Base-by-base conservation (phyloP, 2,797 vertebrate genomes). In the Galago senegalensis region DNA sequence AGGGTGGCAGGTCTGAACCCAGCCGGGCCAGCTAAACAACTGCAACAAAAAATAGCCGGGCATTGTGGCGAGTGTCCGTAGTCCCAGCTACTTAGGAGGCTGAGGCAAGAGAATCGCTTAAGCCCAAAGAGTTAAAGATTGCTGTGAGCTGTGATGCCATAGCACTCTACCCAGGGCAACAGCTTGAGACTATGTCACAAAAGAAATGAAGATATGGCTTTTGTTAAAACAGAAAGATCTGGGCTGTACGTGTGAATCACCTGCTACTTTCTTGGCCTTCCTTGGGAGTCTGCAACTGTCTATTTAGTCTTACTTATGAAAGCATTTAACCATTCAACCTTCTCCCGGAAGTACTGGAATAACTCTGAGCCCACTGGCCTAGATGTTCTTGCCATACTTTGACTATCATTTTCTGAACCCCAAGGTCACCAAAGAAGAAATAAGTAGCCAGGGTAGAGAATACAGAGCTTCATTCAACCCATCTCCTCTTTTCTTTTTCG, bases 261-360 rank as follows among this genome's bases (percentile, higher is more conserved):
- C 9, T 60, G 46, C 27, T 80, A 10, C 18, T 97, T 70, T 61
- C 65, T 93, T 72, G 53, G 34, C 14, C 91, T 63, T 98, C 72
- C 94, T 29, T 87, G 98, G 98, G 92, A 34, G 94, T 96, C 97
- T 72, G 63, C 23, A 40, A 92, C 97, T 0, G 10, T 98, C 70
- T 97, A 98, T 80, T 70, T 99, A 83, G 98, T 97, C 92, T 93
- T 99, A 94, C 98, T 99, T 89, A 98, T 99, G 84, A 61, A 98
- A 88, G 98, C 99, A 97, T 98, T 98, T 0, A 92, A 97, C 63
- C 98, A 98, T 43, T 58, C 96, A 16, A 96, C 98, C 20, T 46
- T 98, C 43, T 98, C 98, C 79, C 94, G 97, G 84, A 98, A 89
- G 93, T 86, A 94, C 12, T 96, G 96, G 97, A 87, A 97, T 25